A percentile compares a stretch with the other conserved stretches of the same genome.
Evolutionary conservation across 92 coral and sea anemone genomes (phyloP).

Genomic region (Parazoanthus swiftii): DNA sequence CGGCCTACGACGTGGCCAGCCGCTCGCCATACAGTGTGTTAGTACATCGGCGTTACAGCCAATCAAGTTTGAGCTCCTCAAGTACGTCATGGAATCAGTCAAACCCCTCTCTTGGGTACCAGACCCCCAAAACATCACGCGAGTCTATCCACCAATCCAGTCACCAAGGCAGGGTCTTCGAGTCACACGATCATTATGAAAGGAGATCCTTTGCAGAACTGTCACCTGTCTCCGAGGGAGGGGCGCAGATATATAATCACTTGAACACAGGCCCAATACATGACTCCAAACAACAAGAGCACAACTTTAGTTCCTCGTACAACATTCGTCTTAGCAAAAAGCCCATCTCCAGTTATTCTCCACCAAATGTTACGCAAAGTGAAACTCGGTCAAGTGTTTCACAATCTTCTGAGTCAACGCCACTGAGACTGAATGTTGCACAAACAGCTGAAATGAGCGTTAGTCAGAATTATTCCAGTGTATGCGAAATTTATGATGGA

Average conservation of each 20-base stretch:
- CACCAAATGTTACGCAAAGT: not conserved
- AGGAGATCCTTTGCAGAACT: conserved; percentile 22
- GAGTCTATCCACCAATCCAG: conserved; percentile 34
- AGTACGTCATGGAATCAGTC: conserved; percentile 89
- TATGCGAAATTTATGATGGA: not conserved
- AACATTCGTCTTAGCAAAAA: conserved; percentile 15
- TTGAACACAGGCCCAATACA: not conserved
- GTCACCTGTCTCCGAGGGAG: conserved; percentile 38
- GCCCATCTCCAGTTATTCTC: not conserved
- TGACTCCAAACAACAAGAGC: conserved; percentile 9
- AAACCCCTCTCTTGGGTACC: conserved; percentile 46
- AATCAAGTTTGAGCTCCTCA: conserved; percentile 88
- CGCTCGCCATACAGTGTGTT: conserved; percentile 75
- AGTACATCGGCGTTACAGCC: conserved; percentile 66
- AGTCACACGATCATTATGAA: conserved; percentile 28
- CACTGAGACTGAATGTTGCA: not conserved
- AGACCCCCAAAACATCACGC: conserved; percentile 41
- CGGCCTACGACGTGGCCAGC: conserved; percentile 83
- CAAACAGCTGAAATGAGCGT: conserved; percentile 4
- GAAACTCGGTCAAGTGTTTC: not conserved
- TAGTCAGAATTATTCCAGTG: conserved; percentile 6
- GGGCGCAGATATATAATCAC: not conserved
- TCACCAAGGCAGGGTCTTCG: conserved; percentile 8
- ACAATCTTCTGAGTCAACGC: not conserved
- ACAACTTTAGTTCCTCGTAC: conserved; percentile 19